Conservation (phyloP, 2,113 vertebrate species). For the Aix galericulata region DNA sequence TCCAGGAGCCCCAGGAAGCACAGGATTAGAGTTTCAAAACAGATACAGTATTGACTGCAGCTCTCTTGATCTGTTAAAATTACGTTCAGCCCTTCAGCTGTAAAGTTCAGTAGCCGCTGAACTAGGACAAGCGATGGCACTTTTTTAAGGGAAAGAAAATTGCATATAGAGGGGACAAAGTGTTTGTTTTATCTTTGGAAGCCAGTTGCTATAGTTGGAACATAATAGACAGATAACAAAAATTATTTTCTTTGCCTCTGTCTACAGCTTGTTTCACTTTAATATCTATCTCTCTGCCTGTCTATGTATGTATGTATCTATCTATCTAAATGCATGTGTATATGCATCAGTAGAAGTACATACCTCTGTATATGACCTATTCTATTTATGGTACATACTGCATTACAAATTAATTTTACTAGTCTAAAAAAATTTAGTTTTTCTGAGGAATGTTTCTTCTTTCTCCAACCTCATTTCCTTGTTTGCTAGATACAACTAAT, state of each 20-base stretch:
- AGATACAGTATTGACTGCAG: neutral
- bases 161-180: neutral
- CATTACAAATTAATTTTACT: neutral
- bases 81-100: neutral
- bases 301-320: neutral
- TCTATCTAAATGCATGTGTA: neutral
- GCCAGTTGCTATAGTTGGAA: neutral
- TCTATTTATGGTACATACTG: neutral
- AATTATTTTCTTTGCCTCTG: neutral
- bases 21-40: neutral
- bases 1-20: neutral
- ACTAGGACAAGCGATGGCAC: neutral
- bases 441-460: neutral
- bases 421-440: neutral
- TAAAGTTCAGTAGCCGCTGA: neutral
- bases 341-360: neutral
- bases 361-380: neutral
- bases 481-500: neutral
- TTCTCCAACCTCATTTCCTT: neutral
- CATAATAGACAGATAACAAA: neutral
- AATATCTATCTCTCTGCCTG: neutral
- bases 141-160: neutral
- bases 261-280: neutral
- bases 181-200: neutral
- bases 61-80: neutral